Base-by-base conservation (phyloP, 2,113 vertebrate species). In the Catharus bicknelli region DNA sequence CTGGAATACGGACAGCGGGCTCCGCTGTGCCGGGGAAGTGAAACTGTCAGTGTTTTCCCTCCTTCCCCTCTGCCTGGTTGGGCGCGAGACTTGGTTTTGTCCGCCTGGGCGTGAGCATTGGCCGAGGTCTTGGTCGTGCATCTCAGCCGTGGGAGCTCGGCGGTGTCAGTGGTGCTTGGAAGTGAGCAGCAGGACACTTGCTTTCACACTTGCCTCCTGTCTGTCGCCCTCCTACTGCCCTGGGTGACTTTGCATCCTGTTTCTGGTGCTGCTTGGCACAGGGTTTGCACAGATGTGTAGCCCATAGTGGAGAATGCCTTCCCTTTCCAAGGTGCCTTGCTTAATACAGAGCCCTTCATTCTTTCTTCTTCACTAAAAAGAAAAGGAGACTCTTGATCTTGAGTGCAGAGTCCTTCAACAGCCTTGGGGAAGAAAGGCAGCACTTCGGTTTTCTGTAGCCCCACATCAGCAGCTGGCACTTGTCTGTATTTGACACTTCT, bases 1-100 rank as follows among this genome's bases (percentile, higher is more conserved):
- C 25, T 4, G 42, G 5, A 4, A 3, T 6, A 2, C 40, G 17
- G 29, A 0, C 4, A 8, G 36, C 0, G 58, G 21, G 36, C 21
- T 54, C 19, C 2, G 53, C 68, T 17, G 3, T 1, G 2, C 30
- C 18, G 1, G 45, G 53, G 78, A 22, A 30, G 30, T 8, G 48
- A n/a, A 72, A 38, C 21, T 12, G 13, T 19, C 30, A 0, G n/a
- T 2, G 40, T 13, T 63, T 18, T 11, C 7, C 19, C 7, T 42
- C 29, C 16, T 15, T 47, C 17, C 22, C 7, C 26, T 0, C 29
- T 43, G n/a, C 34, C 10, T 53, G 2, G 10, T 7, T 14, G 20
- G 43, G 27, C 5, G 1, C 11, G 7, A 57, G 16, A 1, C 32
- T n/a, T 11, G 23, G 23, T 13, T 40, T 15, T 40, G 2, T 4